Conservation (phyloP, 1,140 invertebrate species). For the Steinernema khuongi region DNA sequence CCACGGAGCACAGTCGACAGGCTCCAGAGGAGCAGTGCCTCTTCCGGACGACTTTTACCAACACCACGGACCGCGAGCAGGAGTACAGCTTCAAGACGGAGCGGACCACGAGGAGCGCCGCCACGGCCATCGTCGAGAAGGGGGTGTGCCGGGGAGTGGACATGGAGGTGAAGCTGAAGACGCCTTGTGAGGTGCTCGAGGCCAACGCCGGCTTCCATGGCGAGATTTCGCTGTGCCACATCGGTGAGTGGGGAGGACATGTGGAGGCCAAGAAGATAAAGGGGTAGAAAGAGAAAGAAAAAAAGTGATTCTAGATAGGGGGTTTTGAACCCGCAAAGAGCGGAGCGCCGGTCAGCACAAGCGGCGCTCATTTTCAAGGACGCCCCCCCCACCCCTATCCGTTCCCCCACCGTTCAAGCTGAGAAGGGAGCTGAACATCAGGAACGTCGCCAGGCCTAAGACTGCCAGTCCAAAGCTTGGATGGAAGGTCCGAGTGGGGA, state of each 20-base stretch:
- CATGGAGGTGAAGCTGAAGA: conserved; percentile 59
- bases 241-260: neutral
- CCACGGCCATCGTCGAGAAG: conserved; percentile 58
- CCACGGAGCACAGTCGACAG: conserved; percentile 16
- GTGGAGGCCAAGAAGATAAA: neutral
- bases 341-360: too few relatives aligned
- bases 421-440: too few relatives aligned
- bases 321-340: too few relatives aligned
- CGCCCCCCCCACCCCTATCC: too few relatives aligned
- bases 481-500: too few relatives aligned
- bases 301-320: too few relatives aligned
- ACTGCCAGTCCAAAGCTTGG: too few relatives aligned
- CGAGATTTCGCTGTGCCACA: conserved; percentile 38
- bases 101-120: conserved; percentile 58
- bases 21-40: conserved; percentile 44
- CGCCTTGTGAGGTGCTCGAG: conserved; percentile 60
- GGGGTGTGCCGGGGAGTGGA: conserved; percentile 60
- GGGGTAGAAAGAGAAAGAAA: too few relatives aligned
- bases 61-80: conserved; percentile 59
- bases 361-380: too few relatives aligned
- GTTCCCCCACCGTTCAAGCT: too few relatives aligned
- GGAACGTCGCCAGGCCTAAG: too few relatives aligned
- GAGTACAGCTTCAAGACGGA: conserved; percentile 62
- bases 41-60: conserved; percentile 60
- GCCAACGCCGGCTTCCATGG: conserved; percentile 60